Percentiles rank a stretch among this genome's conserved stretches.
phyloP scores from a whole-genome alignment of 1,140 invertebrate genomes.

The Eubasilissa regina region DNA sequence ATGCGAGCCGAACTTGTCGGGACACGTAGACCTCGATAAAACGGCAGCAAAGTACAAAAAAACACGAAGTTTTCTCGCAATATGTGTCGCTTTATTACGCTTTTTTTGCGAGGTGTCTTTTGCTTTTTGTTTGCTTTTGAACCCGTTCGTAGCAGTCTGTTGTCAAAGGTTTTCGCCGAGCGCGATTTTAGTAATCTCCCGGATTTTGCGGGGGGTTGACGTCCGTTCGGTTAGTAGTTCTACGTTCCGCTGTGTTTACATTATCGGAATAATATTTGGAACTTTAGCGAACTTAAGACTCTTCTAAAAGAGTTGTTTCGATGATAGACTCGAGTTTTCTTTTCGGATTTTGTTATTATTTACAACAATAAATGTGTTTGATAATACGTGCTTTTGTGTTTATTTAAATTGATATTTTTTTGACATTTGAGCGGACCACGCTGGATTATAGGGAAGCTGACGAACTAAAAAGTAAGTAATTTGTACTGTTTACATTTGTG shows the following conservation, averaged over 20 bases:
- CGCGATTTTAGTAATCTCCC: not conserved
- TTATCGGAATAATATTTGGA: constrained; percentile 19
- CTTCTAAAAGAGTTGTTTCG: no score
- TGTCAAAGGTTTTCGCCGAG: constrained; percentile 10
- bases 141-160: not conserved
- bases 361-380: not conserved
- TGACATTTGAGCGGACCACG: not conserved
- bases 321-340: not conserved
- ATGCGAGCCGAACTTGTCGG: not conserved
- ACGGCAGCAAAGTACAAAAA: not conserved
- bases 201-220: not conserved
- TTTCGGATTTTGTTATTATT: not conserved
- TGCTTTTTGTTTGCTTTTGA: not conserved
- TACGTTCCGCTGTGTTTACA: not conserved
- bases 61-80: not conserved
- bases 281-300: not conserved
- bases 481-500: not conserved
- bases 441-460: constrained; percentile 19
- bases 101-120: not conserved
- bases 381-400: not conserved
- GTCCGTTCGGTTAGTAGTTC: not conserved
- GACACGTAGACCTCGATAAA: not conserved
- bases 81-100: not conserved
- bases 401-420: not conserved
- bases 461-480: constrained; percentile 6